Conservation (phyloP, 2,888 invertebrate genomes). For the Drosophila anomelani region DNA sequence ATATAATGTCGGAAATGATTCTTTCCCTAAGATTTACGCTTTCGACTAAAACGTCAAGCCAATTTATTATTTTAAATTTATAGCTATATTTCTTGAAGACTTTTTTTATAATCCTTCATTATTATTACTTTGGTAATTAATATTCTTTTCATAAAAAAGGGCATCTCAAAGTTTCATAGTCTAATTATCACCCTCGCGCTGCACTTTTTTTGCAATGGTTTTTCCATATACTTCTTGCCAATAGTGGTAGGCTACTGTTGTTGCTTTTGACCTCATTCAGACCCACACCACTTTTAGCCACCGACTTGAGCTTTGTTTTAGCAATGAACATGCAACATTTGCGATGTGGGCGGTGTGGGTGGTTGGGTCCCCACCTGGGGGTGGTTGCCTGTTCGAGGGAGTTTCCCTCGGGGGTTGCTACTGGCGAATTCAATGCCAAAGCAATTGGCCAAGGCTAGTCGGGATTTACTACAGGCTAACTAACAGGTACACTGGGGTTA, state of each 20-base stretch:
- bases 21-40: too few species aligned
- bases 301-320: conserved; percentile 15
- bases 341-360: conserved; percentile 6
- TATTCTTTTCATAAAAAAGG: neutral
- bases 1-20: too few species aligned
- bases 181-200: neutral
- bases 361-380: neutral
- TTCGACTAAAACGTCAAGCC: too few species aligned
- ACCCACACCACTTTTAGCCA: conserved; percentile 47
- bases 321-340: conserved; percentile 40
- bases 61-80: too few species aligned
- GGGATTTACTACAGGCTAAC: conserved; percentile 19
- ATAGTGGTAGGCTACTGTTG: conserved; percentile 9
- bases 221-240: conserved; percentile 54
- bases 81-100: too few species aligned
- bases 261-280: conserved; percentile 64
- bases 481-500: conserved; percentile 6
- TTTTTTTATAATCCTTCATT: too few species aligned
- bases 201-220: conserved; percentile 17
- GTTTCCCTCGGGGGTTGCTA: conserved; percentile 44
- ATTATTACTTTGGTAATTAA: too few species aligned
- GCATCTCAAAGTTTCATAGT: neutral
- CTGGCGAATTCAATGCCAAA: conserved; percentile 59
- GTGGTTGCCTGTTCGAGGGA: conserved; percentile 7
- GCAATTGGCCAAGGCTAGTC: conserved; percentile 49